Evolutionary conservation across 2,888 invertebrate genomes (phyloP).

Genomic region (Drosophila monieri): DNA sequence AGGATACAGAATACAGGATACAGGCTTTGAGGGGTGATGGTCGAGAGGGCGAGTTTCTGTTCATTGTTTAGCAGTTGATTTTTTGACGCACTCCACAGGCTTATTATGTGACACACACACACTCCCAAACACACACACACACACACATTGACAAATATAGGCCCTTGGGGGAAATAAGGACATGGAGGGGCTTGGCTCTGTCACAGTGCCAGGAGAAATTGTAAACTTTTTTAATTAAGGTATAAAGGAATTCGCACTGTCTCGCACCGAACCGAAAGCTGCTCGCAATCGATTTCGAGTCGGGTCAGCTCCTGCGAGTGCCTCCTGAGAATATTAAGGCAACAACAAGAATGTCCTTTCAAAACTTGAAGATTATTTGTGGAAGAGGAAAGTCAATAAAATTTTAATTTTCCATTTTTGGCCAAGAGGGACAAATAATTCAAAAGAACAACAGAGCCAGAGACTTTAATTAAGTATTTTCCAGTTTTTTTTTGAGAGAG

Average conservation of each 20-base stretch:
- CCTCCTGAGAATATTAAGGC: neutral
- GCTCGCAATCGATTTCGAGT: constrained; percentile 15
- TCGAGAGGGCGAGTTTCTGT: constrained; percentile 36
- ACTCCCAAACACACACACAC: constrained; percentile 6
- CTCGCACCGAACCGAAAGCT: constrained; percentile 10
- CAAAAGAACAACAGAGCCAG: neutral
- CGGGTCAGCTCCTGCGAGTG: constrained; percentile 10
- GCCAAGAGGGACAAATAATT: constrained; percentile 1
- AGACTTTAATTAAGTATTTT: constrained; percentile 1
- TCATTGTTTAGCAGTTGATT: constrained; percentile 65
- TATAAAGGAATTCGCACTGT: constrained; percentile 64
- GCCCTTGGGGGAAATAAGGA: neutral
- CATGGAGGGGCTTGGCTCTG: constrained; percentile 34
- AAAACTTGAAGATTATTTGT: constrained; percentile 18
- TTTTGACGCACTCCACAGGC: constrained; percentile 59
- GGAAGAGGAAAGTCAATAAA: constrained; percentile 15
- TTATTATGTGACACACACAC: constrained; percentile 60
- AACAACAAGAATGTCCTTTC: constrained; percentile 1
- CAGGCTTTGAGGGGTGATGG: constrained; percentile 1
- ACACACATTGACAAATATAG: neutral
- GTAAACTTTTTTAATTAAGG: constrained; percentile 75
- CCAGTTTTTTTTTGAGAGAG: no score
- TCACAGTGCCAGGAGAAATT: constrained; percentile 58
- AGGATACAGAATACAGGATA: constrained; percentile 10
- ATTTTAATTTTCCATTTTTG: constrained; percentile 4